Evolutionary conservation across 2,797 vertebrate species (phyloP).

Genomic region (Sparus aurata): DNA sequence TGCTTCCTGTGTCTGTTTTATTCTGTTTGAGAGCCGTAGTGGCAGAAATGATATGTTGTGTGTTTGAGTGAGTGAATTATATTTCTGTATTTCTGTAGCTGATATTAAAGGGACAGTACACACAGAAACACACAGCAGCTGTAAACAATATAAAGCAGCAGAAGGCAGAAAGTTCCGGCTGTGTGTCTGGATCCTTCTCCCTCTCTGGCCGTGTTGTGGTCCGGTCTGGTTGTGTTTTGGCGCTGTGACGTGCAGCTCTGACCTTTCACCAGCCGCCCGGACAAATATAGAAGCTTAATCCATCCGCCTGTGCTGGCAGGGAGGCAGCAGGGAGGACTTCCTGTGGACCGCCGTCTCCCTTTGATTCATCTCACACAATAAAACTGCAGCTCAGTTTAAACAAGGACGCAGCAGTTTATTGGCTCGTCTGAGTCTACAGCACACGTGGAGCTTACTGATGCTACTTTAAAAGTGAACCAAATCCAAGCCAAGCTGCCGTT

Average conservation of each 20-base stretch:
- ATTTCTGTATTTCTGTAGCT: too few relatives aligned
- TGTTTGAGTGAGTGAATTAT: too few relatives aligned
- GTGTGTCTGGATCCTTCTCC: background rate
- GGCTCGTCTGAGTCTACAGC: too few relatives aligned
- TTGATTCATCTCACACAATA: background rate
- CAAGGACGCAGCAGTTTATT: background rate
- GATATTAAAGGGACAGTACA: too few relatives aligned
- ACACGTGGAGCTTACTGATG: background rate
- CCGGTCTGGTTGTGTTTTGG: background rate
- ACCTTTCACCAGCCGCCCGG: slow-evolving; percentile 12
- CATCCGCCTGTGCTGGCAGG: background rate
- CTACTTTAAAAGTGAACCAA: background rate
- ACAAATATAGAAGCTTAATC: slow-evolving; percentile 43
- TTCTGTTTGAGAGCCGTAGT: too few relatives aligned
- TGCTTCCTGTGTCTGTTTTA: too few relatives aligned
- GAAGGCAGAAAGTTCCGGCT: too few relatives aligned
- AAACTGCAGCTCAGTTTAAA: background rate
- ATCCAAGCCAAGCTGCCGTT: too few relatives aligned
- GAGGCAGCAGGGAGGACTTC: slow-evolving; percentile 14
- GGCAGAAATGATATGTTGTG: too few relatives aligned
- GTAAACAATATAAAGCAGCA: too few relatives aligned
- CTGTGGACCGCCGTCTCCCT: slow-evolving; percentile 9
- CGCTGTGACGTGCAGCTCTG: slow-evolving; percentile 1
- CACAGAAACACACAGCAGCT: too few relatives aligned
- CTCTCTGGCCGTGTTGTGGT: background rate